Evolutionary conservation across 2,797 vertebrate species (phyloP).

Genomic region (Myripristis murdjan): DNA sequence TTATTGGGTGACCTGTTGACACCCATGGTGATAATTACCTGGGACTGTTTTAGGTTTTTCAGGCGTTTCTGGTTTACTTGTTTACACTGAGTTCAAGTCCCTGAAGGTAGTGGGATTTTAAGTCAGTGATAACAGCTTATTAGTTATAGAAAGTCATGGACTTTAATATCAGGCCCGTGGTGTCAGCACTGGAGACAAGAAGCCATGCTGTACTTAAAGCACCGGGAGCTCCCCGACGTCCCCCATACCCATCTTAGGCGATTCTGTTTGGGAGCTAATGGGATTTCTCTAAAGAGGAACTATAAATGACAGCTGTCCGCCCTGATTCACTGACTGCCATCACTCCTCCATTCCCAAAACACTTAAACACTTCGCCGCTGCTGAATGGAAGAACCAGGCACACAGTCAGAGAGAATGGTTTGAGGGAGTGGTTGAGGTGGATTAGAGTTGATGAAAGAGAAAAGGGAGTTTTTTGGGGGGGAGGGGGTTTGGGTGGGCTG

Average conservation of each 20-base stretch:
- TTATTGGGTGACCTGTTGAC: too few species aligned
- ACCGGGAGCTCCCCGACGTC: constrained; percentile 33
- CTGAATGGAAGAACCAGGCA: constrained; percentile 50
- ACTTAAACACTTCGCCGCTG: constrained; percentile 63
- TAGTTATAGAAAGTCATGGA: constrained; percentile 15
- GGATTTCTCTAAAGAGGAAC: constrained; percentile 67
- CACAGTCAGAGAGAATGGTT: constrained; percentile 54
- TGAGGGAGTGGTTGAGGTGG: constrained; percentile 63
- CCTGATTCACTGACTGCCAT: constrained; percentile 74
- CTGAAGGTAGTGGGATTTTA: too few species aligned
- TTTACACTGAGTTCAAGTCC: too few species aligned
- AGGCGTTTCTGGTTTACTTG: too few species aligned
- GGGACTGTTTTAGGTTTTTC: too few species aligned
- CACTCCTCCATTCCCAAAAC: constrained; percentile 71
- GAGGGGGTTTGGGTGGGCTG: constrained; percentile 29
- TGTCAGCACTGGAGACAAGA: constrained; percentile 24
- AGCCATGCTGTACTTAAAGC: constrained; percentile 55
- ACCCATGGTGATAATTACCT: too few species aligned
- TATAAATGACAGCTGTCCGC: constrained; percentile 81
- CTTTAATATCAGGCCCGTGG: constrained; percentile 10
- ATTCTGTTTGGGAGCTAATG: constrained; percentile 75
- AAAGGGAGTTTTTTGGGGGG: constrained; percentile 53
- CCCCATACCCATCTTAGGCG: constrained; percentile 53
- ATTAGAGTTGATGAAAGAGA: constrained; percentile 71
- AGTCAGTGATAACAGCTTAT: too few species aligned